Evolutionary conservation across 2,113 vertebrate species (phyloP).

Genomic region (Dunckerocampus dactyliophorus): DNA sequence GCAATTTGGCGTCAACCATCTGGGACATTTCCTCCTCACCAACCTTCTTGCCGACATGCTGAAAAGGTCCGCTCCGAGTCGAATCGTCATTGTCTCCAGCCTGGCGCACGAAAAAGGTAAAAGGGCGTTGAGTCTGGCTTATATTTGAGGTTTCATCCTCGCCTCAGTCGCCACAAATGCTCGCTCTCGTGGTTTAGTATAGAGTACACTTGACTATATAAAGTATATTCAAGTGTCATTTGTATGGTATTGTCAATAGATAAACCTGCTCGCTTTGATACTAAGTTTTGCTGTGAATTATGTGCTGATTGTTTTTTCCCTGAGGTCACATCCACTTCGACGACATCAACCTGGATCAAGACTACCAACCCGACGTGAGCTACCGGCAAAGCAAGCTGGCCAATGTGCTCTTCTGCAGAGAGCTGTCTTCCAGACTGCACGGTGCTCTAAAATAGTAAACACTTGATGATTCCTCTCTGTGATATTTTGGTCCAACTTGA

Average conservation of each 20-base stretch:
- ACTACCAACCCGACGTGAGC: conserved; percentile 47
- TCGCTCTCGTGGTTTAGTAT: too few relatives aligned
- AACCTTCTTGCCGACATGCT: conserved; percentile 69
- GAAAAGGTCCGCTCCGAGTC: conserved; percentile 68
- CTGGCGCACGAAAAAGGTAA: conserved; percentile 63
- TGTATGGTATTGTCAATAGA: too few relatives aligned
- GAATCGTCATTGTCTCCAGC: conserved; percentile 70
- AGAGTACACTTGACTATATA: too few relatives aligned
- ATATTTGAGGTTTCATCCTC: neutral
- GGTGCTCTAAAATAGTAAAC: conserved; percentile 33
- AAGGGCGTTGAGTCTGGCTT: neutral
- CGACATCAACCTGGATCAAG: conserved; percentile 68
- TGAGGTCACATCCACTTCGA: conserved; percentile 71
- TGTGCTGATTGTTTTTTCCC: conserved; percentile 1
- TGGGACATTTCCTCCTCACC: conserved; percentile 75
- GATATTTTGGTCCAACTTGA: conserved; percentile 8
- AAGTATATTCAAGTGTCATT: too few relatives aligned
- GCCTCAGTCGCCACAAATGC: too few relatives aligned
- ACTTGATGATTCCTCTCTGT: neutral
- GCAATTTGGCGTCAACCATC: conserved; percentile 76
- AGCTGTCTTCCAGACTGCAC: conserved; percentile 65
- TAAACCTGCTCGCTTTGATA: too few relatives aligned
- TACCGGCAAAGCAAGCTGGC: conserved; percentile 75
- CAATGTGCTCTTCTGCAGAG: conserved; percentile 69
- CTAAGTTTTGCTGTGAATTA: too few relatives aligned